Evolutionary conservation across 1,140 invertebrate species (phyloP).

Genomic region (Archegozetes longisetosus): DNA sequence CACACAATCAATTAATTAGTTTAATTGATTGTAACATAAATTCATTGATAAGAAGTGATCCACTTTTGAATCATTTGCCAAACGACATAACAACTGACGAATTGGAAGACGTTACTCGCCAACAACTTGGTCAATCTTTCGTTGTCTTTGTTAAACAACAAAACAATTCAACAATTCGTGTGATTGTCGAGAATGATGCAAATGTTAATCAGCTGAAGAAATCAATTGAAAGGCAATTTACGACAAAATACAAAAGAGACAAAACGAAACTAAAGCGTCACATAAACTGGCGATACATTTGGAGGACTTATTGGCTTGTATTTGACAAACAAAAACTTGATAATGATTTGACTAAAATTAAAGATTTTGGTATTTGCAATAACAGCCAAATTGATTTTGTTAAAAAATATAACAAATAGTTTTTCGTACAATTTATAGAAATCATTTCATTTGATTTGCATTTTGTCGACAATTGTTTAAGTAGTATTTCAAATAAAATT

Average conservation of each 20-base stretch:
- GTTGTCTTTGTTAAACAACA: background rate
- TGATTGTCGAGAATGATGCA: background rate
- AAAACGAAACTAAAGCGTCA: background rate
- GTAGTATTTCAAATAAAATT: no score
- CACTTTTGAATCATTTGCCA: background rate
- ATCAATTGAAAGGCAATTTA: background rate
- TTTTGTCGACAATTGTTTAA: no score
- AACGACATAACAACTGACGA: background rate
- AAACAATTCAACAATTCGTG: background rate
- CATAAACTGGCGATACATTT: background rate
- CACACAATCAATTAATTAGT: background rate
- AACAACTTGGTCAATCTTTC: background rate
- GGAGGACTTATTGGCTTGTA: background rate
- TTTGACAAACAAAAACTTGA: background rate
- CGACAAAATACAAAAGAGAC: background rate
- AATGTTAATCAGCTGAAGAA: background rate
- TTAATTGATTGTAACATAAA: background rate
- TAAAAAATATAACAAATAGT: background rate
- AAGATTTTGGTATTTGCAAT: background rate
- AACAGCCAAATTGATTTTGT: background rate
- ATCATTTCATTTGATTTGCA: no score
- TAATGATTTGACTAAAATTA: background rate
- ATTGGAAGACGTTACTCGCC: background rate
- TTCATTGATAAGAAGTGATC: background rate
- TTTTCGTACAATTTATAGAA: no score